Percentiles rank a stretch among this genome's conserved stretches.
phyloP scores from a whole-genome alignment of 2,113 vertebrate species.

The Cyrtonyx montezumae region DNA sequence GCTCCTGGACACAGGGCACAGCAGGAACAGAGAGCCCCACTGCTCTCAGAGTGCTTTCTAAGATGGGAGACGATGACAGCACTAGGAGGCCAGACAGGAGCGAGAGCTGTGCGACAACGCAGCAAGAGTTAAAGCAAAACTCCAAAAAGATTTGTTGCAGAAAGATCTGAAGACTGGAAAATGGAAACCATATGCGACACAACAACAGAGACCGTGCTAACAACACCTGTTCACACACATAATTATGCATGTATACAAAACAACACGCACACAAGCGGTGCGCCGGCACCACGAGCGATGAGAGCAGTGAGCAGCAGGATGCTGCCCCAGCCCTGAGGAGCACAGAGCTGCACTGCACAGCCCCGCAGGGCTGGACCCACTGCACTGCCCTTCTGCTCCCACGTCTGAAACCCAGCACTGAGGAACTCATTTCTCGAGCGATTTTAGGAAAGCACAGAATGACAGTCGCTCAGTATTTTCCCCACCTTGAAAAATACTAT shows the following conservation, averaged over 20 bases:
- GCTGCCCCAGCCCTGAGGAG: not conserved
- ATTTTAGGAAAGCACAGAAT: slow-evolving; percentile 29
- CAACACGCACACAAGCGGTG: accelerated
- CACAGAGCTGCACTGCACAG: not conserved
- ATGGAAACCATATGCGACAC: slow-evolving; percentile 40
- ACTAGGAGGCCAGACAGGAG: not conserved
- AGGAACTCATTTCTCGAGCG: slow-evolving; percentile 50
- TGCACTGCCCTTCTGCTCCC: not conserved
- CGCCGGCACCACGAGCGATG: not conserved
- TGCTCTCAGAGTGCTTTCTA: not conserved
- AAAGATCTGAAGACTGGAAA: slow-evolving; percentile 36
- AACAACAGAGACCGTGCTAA: not conserved
- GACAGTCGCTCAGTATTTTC: not conserved
- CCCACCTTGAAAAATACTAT: slow-evolving; percentile 29
- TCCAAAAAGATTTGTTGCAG: not conserved
- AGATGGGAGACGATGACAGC: accelerated
- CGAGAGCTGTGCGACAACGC: not conserved
- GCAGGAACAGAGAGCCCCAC: not conserved
- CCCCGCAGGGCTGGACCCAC: not conserved
- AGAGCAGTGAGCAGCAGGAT: not conserved
- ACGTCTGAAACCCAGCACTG: not conserved
- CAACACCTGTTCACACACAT: not conserved
- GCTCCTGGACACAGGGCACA: no score
- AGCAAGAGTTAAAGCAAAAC: not conserved
- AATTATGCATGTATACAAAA: not conserved